phyloP scores from a whole-genome alignment of 2,113 vertebrate species.

The Catharus fuscescens region DNA sequence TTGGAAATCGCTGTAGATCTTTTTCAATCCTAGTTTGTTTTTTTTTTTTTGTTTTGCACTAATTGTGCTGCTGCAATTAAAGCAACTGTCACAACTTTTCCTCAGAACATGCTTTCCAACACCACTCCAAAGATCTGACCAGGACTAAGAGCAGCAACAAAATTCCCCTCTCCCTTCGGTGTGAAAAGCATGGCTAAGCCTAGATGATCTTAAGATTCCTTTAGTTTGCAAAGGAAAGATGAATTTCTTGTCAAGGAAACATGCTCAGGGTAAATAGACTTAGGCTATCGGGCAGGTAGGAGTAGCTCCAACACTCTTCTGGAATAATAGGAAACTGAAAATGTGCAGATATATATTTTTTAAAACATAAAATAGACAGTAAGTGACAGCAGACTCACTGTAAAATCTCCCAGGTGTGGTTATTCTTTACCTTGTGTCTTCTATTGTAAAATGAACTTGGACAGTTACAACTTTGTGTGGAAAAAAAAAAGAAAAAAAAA shows the following conservation, averaged over 20 bases:
- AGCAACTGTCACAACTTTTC: background rate
- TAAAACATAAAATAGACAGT: conserved; percentile 17
- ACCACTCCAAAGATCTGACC: background rate
- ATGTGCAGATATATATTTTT: conserved; percentile 63
- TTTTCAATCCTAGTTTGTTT: background rate
- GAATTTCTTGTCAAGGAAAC: conserved; percentile 53
- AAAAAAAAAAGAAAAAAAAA: background rate
- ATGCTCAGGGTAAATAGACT: conserved; percentile 64
- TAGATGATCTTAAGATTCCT: conserved; percentile 2
- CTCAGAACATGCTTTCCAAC: background rate
- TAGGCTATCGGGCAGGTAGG: conserved; percentile 19
- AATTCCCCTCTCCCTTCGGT: background rate
- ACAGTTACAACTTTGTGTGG: conserved; percentile 72
- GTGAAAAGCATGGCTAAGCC: background rate
- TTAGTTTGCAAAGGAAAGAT: conserved; percentile 29
- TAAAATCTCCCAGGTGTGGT: conserved; percentile 67
- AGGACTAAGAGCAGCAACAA: background rate
- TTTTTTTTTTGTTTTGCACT: conserved; percentile 41
- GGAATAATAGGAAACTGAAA: conserved; percentile 37
- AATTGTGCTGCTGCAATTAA: background rate
- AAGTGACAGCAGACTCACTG: conserved; percentile 65
- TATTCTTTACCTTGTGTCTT: conserved; percentile 79
- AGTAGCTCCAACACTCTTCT: conserved; percentile 39
- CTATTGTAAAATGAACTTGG: conserved; percentile 77
- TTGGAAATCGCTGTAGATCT: background rate